Evolutionary conservation across 2,888 invertebrate species (phyloP).

Genomic region (Ashinkailepas kermadecensis): DNA sequence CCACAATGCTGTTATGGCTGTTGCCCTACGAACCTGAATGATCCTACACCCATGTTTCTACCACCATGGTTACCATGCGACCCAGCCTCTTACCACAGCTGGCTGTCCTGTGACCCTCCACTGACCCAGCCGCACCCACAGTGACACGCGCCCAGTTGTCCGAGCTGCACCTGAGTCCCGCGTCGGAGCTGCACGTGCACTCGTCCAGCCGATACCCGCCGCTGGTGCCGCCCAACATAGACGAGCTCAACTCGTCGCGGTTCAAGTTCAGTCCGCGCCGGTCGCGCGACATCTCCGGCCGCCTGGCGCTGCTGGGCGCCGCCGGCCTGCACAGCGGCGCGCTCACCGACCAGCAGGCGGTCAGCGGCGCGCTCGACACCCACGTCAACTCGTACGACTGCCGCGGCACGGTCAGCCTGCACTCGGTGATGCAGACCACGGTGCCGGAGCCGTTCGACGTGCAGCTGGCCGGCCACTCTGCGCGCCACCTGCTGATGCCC

Average conservation of each 20-base stretch:
- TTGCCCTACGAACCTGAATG: too few relatives aligned
- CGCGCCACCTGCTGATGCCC: neutral
- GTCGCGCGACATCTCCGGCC: slow-evolving; percentile 13
- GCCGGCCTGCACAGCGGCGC: neutral
- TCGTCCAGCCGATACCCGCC: neutral
- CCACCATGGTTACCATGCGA: too few relatives aligned
- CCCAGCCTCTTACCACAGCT: too few relatives aligned
- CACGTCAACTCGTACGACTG: slow-evolving; percentile 15
- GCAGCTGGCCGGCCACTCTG: slow-evolving; percentile 36
- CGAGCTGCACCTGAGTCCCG: neutral
- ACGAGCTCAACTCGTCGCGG: slow-evolving; percentile 8
- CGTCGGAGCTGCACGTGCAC: slow-evolving; percentile 7
- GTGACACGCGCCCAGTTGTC: neutral
- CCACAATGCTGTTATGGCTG: too few relatives aligned
- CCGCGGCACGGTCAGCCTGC: slow-evolving; percentile 1
- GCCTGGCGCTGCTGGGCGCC: slow-evolving; percentile 13
- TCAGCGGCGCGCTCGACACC: neutral
- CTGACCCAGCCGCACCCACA: neutral
- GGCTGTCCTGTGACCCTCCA: too few relatives aligned
- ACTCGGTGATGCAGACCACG: slow-evolving; percentile 60
- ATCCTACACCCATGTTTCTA: too few relatives aligned
- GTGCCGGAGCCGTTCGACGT: slow-evolving; percentile 56
- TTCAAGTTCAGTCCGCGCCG: neutral
- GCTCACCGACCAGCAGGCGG: neutral
- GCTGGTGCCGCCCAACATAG: slow-evolving; percentile 17